These are phyloP conservation scores for Toxostoma redivivum DNA, from an alignment of 2,113 vertebrate species.

Conservation along the genomic window DNA sequence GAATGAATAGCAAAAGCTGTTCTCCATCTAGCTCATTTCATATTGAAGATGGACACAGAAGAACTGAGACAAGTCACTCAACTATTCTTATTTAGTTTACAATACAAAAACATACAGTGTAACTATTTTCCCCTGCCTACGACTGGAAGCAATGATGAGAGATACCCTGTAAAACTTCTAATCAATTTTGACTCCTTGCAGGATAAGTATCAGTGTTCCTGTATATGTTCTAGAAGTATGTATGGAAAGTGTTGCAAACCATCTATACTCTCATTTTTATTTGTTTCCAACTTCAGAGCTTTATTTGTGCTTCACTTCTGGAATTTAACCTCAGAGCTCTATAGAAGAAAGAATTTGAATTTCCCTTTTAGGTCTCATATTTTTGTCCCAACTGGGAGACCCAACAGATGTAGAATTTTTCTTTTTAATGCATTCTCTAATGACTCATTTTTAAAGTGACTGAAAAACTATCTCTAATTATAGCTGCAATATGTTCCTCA, in stretches of 20 bases:
- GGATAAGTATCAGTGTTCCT: not conserved
- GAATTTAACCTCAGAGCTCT: constrained; percentile 21
- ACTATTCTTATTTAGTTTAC: not conserved
- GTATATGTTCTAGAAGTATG: not conserved
- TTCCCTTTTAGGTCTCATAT: not conserved
- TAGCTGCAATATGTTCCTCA: constrained; percentile 64
- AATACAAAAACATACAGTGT: not conserved
- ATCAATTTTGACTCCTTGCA: not conserved
- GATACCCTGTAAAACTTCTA: not conserved
- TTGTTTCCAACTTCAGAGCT: not conserved
- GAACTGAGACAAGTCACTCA: not conserved
- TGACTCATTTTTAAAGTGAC: constrained; percentile 68
- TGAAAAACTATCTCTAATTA: constrained; percentile 70
- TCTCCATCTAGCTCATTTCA: constrained; percentile 49
- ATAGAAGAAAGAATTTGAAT: constrained; percentile 23
- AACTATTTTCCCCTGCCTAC: not conserved
- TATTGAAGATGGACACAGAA: not conserved
- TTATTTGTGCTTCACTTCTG: not conserved
- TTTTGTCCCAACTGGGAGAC: constrained; percentile 55
- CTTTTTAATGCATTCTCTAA: constrained; percentile 68
- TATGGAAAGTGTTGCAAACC: not conserved
- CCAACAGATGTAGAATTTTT: constrained; percentile 63
- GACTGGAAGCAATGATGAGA: not conserved
- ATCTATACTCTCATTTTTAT: not conserved
- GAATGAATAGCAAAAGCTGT: constrained; percentile 53